Percentiles rank a stretch among this genome's conserved stretches.
These are phyloP conservation scores for Dasypolia templi DNA, from an alignment of 2,888 invertebrate genomes.

Conservation along the genomic window DNA sequence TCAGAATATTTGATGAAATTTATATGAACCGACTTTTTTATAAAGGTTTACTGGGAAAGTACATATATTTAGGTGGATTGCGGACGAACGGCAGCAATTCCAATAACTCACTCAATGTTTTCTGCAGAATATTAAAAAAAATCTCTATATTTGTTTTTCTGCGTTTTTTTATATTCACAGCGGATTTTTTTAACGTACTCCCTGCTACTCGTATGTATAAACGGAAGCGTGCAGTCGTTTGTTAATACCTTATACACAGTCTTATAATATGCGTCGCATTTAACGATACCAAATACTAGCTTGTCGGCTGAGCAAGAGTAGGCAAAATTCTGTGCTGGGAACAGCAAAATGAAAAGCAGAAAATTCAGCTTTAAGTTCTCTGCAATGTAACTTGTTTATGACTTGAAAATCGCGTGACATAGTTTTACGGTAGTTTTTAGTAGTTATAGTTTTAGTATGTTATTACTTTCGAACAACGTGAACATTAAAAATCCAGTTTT, in stretches of 20 bases:
- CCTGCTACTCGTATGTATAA: background rate
- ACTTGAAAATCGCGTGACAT: conserved; percentile 40
- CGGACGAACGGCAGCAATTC: background rate
- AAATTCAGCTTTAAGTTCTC: conserved; percentile 20
- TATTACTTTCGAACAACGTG: conserved; percentile 44
- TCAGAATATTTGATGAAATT: background rate
- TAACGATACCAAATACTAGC: background rate
- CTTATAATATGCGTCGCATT: background rate
- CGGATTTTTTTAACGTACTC: background rate
- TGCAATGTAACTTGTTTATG: conserved; percentile 42
- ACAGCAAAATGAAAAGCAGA: conserved; percentile 22
- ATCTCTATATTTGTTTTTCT: background rate
- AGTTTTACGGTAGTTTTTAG: conserved; percentile 45
- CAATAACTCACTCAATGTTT: background rate
- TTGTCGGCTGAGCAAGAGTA: background rate
- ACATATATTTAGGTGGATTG: background rate
- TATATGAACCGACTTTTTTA: background rate
- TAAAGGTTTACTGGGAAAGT: background rate
- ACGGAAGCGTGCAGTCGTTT: background rate
- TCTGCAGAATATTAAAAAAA: background rate
- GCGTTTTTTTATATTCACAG: no score
- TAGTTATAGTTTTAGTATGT: conserved; percentile 48
- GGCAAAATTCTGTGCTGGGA: background rate
- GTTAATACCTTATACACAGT: background rate
- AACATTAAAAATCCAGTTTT: conserved; percentile 47